Conservation (phyloP, 2,888 invertebrate species). For the Sylvicola fuscatus region DNA sequence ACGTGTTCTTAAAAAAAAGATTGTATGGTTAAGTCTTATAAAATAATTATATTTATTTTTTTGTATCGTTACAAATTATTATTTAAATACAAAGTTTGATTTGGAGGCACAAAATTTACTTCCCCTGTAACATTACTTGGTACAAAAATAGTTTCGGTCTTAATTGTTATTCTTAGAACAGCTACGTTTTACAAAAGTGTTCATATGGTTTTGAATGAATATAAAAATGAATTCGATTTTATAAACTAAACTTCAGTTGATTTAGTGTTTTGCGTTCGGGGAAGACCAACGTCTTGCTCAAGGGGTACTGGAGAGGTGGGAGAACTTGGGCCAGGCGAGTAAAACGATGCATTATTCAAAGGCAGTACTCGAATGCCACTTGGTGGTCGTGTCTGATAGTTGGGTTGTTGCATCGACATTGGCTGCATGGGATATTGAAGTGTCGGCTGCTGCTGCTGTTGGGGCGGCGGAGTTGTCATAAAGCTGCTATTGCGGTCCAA, state of each 20-base stretch:
- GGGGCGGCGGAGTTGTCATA: background rate
- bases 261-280: slow-evolving; percentile 15
- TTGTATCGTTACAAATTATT: no score
- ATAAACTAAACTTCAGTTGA: slow-evolving; percentile 23
- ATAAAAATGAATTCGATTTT: no score
- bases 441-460: background rate
- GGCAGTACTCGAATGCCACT: slow-evolving; percentile 22
- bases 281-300: slow-evolving; percentile 22
- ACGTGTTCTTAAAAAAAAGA: no score
- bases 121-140: no score
- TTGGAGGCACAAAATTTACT: no score
- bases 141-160: no score
- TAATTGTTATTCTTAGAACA: no score
- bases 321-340: slow-evolving; percentile 1
- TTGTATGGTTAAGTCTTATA: no score
- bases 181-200: no score
- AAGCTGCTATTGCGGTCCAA: slow-evolving; percentile 19
- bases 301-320: slow-evolving; percentile 11
- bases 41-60: no score
- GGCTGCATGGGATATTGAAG: slow-evolving; percentile 1
- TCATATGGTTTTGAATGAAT: no score
- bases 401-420: slow-evolving; percentile 5
- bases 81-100: no score
- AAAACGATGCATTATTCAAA: slow-evolving; percentile 1
- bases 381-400: slow-evolving; percentile 9